Conservation (phyloP, 2,113 vertebrate species). For the Manacus vitellinus region DNA sequence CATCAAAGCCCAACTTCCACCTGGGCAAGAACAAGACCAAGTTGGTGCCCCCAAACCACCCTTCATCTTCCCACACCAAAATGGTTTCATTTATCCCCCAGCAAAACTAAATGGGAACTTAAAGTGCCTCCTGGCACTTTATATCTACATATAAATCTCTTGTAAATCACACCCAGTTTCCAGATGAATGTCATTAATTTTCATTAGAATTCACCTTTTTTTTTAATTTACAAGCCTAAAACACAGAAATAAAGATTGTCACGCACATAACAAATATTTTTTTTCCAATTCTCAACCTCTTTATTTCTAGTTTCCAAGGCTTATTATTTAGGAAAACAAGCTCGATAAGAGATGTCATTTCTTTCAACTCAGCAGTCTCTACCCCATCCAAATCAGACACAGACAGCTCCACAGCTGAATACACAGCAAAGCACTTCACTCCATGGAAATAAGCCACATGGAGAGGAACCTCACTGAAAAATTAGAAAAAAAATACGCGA, state of each 20-base stretch:
- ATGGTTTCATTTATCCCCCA: background rate
- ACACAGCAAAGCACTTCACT: background rate
- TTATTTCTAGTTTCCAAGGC: background rate
- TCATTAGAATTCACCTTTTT: background rate
- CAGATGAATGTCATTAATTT: background rate
- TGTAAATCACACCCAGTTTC: background rate
- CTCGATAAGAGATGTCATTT: fast-evolving
- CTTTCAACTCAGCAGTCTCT: background rate
- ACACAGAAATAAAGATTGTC: background rate
- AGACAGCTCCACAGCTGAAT: background rate
- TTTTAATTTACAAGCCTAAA: background rate
- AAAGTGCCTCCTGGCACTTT: fast-evolving
- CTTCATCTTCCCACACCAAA: background rate
- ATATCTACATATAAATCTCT: background rate
- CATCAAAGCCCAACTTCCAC: background rate
- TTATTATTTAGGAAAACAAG: background rate
- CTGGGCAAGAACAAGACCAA: fast-evolving
- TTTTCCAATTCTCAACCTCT: background rate
- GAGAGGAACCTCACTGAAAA: background rate
- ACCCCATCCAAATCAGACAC: background rate
- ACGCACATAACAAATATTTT: fast-evolving
- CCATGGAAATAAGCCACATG: background rate
- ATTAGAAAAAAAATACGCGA: background rate
- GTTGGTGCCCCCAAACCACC: background rate
- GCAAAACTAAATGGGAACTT: background rate